Conservation (phyloP, 1,140 invertebrate genomes). For the Calliopsis andreniformis region DNA sequence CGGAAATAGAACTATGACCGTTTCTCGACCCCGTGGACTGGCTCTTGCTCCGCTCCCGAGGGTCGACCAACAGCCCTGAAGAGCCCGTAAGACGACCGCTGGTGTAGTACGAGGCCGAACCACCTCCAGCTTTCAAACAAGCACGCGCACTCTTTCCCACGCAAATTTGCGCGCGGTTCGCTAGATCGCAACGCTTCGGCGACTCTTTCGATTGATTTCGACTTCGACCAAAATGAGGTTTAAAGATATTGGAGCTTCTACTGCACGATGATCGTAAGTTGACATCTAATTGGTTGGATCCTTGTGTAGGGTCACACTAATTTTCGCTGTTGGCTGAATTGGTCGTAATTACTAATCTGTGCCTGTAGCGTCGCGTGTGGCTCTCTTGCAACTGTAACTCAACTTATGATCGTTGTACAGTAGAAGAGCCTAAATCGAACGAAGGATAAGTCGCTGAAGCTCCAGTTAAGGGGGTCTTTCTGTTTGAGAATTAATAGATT, state of each 20-base stretch:
- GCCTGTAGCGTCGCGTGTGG: too few species aligned
- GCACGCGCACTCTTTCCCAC: conserved; percentile 34
- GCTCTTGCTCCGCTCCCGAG: conserved; percentile 66
- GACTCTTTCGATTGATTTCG: conserved; percentile 33
- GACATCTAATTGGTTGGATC: too few species aligned
- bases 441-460: background rate
- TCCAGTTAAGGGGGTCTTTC: background rate
- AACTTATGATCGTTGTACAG: too few species aligned
- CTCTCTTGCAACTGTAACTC: too few species aligned
- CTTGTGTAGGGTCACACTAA: too few species aligned
- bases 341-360: too few species aligned
- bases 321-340: too few species aligned
- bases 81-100: conserved; percentile 63
- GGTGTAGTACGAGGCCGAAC: conserved; percentile 75
- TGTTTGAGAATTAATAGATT: conserved; percentile 31
- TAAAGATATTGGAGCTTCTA: too few species aligned
- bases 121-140: conserved; percentile 47
- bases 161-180: conserved; percentile 10
- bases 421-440: conserved; percentile 15
- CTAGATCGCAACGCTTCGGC: background rate
- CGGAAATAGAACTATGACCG: conserved; percentile 79
- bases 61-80: conserved; percentile 61
- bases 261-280: too few species aligned
- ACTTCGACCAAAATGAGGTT: background rate
- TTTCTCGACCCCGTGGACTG: conserved; percentile 65